These are phyloP conservation scores for Pachyrhynchus sulphureomaculatus DNA, from an alignment of 1,140 invertebrate species.

Conservation along the genomic window DNA sequence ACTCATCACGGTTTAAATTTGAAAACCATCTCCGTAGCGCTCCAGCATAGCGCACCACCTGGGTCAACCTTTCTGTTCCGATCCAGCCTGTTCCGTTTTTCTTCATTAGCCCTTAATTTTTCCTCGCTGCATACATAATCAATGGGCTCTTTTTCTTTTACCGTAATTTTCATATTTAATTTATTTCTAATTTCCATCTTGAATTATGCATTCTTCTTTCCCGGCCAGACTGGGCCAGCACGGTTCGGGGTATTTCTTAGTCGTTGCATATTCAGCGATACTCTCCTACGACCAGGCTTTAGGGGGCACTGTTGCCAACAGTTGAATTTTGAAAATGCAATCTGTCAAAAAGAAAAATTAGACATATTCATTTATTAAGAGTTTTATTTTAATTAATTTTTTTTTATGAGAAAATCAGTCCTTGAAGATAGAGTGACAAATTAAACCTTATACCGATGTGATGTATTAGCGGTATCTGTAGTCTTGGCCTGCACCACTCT, in stretches of 20 bases:
- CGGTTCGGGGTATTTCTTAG: constrained; percentile 36
- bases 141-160: constrained; percentile 50
- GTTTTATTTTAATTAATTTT: no score
- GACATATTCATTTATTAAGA: no score
- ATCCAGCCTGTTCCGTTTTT: constrained; percentile 42
- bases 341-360: no score
- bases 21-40: constrained; percentile 1
- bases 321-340: neutral
- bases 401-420: no score
- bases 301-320: constrained; percentile 27
- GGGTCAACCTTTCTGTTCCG: constrained; percentile 30
- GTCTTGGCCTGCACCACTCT: no score
- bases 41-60: constrained; percentile 31
- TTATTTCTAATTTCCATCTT: constrained; percentile 54
- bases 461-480: no score
- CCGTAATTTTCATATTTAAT: constrained; percentile 55
- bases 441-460: no score
- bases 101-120: constrained; percentile 55
- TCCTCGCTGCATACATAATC: constrained; percentile 54
- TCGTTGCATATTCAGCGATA: constrained; percentile 48
- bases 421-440: no score
- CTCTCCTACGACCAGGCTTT: constrained; percentile 32
- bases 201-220: constrained; percentile 51
- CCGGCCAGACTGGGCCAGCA: constrained; percentile 7
- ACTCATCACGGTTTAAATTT: constrained; percentile 30